These are phyloP conservation scores for Eristalis intricaria DNA, from an alignment of 2,888 invertebrate species.

Conservation along the genomic window DNA sequence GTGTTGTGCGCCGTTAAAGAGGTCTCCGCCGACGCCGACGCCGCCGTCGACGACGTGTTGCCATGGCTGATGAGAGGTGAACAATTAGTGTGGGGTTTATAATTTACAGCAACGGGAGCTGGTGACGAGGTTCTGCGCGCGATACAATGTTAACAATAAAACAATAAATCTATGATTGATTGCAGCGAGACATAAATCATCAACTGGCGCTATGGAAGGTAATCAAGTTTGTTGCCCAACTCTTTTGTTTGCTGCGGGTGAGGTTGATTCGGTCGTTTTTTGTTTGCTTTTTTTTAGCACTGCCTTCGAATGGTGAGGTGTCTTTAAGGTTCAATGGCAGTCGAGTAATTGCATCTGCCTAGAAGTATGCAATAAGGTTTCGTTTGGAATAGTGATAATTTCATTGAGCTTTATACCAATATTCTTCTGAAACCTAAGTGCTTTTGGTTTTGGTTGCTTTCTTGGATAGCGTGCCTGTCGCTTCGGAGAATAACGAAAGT, in stretches of 20 bases:
- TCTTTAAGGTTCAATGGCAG: no score
- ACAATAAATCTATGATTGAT: slow-evolving; percentile 53
- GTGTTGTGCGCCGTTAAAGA: not conserved
- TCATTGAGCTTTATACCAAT: no score
- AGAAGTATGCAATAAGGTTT: no score
- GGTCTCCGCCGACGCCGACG: not conserved
- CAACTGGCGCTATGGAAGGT: not conserved
- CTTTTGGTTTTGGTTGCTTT: no score
- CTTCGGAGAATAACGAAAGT: no score
- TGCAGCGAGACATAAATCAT: slow-evolving; percentile 36
- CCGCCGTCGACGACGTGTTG: not conserved
- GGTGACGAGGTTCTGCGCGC: not conserved
- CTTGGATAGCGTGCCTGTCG: no score
- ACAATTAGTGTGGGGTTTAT: slow-evolving; percentile 12
- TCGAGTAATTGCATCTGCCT: no score
- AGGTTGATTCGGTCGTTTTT: not conserved
- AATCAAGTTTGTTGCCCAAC: slow-evolving; percentile 53
- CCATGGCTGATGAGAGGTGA: slow-evolving; percentile 1
- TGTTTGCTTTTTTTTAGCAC: not conserved
- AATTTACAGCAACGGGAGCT: slow-evolving; percentile 6
- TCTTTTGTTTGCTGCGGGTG: slow-evolving; percentile 42
- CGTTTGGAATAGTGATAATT: no score
- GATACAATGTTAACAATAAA: slow-evolving; percentile 31
- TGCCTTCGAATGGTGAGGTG: no score
- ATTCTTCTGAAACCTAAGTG: no score